Base-by-base conservation (phyloP, 2,113 vertebrate genomes). In the Eretmodus cyanostictus region DNA sequence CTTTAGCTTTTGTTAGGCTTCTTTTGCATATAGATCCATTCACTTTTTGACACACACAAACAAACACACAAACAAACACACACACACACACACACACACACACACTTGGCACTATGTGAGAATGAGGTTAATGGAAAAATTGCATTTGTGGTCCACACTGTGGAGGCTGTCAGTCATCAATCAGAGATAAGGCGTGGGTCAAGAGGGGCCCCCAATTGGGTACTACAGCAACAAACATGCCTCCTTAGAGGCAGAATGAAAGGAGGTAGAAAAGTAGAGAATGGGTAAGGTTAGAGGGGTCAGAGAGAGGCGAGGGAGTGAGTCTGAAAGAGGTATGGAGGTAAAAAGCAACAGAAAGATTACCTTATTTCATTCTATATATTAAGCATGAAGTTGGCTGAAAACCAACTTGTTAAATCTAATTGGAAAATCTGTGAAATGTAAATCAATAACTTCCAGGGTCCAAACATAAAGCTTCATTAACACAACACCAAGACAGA, bases 41-140 rank as follows among this genome's bases (percentile, higher is more conserved):
- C 24, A 6, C n/a, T 22, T 54, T 76, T 14, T 47, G 9, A 76
- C 66, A 42, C n/a, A 4, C 9, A 36, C 8, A 73, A 10, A 66
- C 5, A 51, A 9, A 40, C n/a, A 9, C 3, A 73, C n/a, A 63
- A 3, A 53, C 5, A 22, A 22, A 54, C 16, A 22, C 57, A 14
- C 31, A 59, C 45, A 54, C 2, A 19, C 34, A 66, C 22, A 55
- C 3, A 63, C 40, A 51, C 4, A 7, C 5, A 24, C 14, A 73
- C 16, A 73, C 4, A 57, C 8, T 7, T 54, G 9, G 9, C 81
- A 24, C 59, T 13, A 19, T 84, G 80, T 85, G 82, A 84, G 86
- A 91, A 89, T 45, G 90, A 92, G 92, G 92, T 95, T 94, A 94
- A 94, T 96, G 87, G 90, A 94, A 94, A 92, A 91, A 84, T 83